phyloP scores from a whole-genome alignment of 2,113 vertebrate genomes.

The Sarotherodon lohbergeri region DNA sequence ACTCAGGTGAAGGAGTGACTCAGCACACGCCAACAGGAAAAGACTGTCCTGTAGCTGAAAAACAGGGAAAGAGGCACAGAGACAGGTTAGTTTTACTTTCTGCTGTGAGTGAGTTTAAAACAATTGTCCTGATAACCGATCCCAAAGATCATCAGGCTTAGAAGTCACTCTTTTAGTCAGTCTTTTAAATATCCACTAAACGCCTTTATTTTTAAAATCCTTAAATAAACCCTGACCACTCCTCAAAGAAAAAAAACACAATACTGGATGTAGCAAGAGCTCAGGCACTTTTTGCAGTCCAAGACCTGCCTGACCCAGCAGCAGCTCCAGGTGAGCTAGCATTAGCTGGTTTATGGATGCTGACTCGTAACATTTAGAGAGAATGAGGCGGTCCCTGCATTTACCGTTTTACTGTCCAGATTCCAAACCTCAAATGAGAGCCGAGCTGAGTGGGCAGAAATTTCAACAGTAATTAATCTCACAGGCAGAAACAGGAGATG shows the following conservation, averaged over 20 bases:
- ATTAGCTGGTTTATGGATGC: background rate
- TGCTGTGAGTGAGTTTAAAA: background rate
- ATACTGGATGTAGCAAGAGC: background rate
- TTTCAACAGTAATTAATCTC: background rate
- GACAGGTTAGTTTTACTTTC: background rate
- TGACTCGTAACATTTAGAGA: background rate
- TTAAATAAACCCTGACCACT: background rate
- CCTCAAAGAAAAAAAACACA: background rate
- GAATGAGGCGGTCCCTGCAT: background rate
- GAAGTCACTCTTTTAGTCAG: background rate
- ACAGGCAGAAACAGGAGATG: background rate
- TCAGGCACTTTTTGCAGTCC: background rate
- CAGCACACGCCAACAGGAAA: background rate
- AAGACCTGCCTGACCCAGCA: background rate
- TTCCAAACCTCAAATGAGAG: background rate
- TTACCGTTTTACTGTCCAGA: background rate
- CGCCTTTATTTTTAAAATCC: background rate
- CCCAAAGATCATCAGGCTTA: background rate
- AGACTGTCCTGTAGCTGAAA: background rate
- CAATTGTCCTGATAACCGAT: background rate
- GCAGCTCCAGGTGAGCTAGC: background rate
- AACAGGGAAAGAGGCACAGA: background rate
- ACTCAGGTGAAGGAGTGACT: background rate
- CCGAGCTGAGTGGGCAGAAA: background rate
- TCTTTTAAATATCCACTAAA: background rate